Conservation (phyloP, 2,113 vertebrate species). For the Alectura lathami region DNA sequence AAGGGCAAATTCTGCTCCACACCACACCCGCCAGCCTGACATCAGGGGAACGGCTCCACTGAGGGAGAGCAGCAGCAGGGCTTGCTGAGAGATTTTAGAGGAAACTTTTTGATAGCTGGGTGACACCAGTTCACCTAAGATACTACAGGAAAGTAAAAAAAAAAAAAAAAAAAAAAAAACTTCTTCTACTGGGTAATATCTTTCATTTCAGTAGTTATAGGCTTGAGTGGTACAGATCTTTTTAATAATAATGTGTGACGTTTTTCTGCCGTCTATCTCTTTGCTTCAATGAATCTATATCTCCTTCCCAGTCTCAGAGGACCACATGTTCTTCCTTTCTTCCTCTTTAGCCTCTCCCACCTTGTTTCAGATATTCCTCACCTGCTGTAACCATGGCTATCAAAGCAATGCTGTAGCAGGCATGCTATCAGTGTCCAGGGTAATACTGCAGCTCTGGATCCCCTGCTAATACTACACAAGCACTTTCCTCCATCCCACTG, state of each 20-base stretch:
- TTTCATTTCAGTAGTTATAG: background rate
- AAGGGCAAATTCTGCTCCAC: conserved; percentile 2
- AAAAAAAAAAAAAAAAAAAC: background rate
- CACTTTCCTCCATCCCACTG: background rate
- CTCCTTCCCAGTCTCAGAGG: background rate
- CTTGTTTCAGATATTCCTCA: background rate
- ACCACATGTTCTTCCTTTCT: background rate
- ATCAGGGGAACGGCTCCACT: background rate
- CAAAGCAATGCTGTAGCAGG: background rate
- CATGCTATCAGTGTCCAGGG: rapidly evolving
- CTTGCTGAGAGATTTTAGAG: background rate
- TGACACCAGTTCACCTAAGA: background rate
- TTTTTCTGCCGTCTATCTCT: background rate
- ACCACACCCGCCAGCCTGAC: conserved; percentile 7
- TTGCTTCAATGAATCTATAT: background rate
- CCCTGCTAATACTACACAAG: background rate
- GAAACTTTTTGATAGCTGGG: background rate
- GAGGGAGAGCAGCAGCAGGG: background rate
- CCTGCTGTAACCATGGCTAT: background rate
- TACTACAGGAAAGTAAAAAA: background rate
- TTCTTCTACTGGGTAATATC: background rate
- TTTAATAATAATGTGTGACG: background rate
- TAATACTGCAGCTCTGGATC: background rate
- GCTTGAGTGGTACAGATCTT: background rate
- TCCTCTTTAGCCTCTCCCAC: background rate